Percentiles rank a stretch among this genome's conserved stretches.
Evolutionary conservation across 2,797 vertebrate species (phyloP).

Genomic region (Babyrousa celebensis): DNA sequence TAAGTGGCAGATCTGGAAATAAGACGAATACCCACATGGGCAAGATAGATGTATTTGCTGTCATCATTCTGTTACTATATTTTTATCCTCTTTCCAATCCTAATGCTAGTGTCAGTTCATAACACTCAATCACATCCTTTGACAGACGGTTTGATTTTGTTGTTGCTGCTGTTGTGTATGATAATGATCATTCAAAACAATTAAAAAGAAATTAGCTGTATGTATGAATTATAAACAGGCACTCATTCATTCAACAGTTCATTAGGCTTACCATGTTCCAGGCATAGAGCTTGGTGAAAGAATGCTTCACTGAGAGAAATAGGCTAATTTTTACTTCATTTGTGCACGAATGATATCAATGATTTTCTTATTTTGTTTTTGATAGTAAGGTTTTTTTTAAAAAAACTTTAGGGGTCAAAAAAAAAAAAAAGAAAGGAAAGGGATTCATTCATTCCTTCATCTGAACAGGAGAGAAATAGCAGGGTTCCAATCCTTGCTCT

Average conservation of each 20-base stretch:
- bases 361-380: not conserved
- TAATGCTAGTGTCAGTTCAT: not conserved
- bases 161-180: conserved; percentile 63
- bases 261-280: not conserved
- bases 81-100: not conserved
- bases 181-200: conserved; percentile 61
- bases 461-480: not conserved
- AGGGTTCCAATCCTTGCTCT: not conserved
- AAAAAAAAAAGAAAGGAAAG: not conserved
- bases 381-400: not conserved
- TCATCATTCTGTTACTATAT: not conserved
- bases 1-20: not conserved
- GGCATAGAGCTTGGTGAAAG: not conserved
- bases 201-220: conserved; percentile 61
- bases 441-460: not conserved
- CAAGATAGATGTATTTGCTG: not conserved
- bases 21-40: not conserved
- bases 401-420: not conserved
- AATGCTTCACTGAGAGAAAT: not conserved
- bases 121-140: not conserved
- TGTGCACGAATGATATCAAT: not conserved
- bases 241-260: conserved; percentile 59
- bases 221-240: conserved; percentile 57
- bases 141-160: conserved; percentile 65
- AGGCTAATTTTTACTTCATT: not conserved